phyloP scores from a whole-genome alignment of 2,888 invertebrate genomes.

The Athripsodes cinereus region DNA sequence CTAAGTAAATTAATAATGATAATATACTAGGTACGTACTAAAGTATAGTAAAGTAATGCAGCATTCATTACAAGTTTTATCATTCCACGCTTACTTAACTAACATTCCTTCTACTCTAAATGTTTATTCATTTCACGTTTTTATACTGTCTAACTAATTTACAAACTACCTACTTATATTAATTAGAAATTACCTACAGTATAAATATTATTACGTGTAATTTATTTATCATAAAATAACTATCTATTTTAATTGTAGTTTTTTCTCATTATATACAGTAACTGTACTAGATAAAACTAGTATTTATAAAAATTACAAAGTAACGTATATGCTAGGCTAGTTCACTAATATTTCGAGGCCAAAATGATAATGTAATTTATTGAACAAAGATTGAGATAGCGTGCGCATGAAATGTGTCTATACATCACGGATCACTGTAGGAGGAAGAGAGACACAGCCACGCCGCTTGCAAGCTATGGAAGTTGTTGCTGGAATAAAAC shows the following conservation, averaged over 20 bases:
- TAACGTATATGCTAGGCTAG: conserved; percentile 28
- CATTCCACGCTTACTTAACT: conserved; percentile 27
- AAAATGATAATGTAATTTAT: conserved; percentile 40
- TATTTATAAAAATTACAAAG: conserved; percentile 24
- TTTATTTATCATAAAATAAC: conserved; percentile 24
- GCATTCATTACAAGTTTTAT: conserved; percentile 13
- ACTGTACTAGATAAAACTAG: conserved; percentile 23
- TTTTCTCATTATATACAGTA: conserved; percentile 25
- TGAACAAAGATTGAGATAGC: background rate
- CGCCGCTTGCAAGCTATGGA: conserved; percentile 27
- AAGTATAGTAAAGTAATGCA: background rate
- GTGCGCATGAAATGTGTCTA: too few species aligned
- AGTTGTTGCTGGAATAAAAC: conserved; percentile 24
- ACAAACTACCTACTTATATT: conserved; percentile 23
- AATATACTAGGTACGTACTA: background rate
- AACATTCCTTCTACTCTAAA: conserved; percentile 27
- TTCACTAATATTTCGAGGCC: conserved; percentile 36
- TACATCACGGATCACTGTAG: too few species aligned
- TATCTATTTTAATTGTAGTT: conserved; percentile 26
- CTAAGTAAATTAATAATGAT: too few species aligned
- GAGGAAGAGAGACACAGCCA: conserved; percentile 1
- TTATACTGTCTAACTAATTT: conserved; percentile 26
- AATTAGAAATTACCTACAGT: conserved; percentile 18
- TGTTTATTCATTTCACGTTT: conserved; percentile 22
- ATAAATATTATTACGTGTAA: conserved; percentile 22